Evolutionary conservation across 2,113 vertebrate genomes (phyloP), one percentile per base, ranked within the genome.

Genomic region (Dendrocopos noguchii): DNA sequence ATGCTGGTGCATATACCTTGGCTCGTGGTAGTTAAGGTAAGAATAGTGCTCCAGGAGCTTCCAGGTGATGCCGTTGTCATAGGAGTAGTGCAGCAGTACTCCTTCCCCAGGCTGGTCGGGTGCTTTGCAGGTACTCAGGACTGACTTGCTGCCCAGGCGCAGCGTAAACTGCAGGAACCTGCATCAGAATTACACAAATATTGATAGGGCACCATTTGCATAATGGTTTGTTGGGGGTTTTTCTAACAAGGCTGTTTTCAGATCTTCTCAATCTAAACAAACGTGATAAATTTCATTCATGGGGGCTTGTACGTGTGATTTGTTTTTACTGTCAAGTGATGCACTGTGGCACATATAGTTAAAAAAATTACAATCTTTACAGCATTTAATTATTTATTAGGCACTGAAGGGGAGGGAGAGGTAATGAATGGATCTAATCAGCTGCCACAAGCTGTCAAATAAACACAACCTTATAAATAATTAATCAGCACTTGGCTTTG

Each of bases 151-250:
- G 64, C 99, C 99, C 88, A 99, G 96, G 31, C 99, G 98, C 63
- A 99, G 95, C 0, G 99, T 99, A 95, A 99, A 99, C 97, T 99
- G 99, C 33, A 99, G 98, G 94, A 99, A 99, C 93, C 99, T 99
- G 95, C 10, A 91, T 12, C 63, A 60, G 19, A 95, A 93, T 56
- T 19, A 57, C 44, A 82, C 50, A 78, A 59, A 66, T 92, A 74
- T 90, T 90, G 59, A 55, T 28, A 72, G 60, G 28, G 31, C 57
- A 28, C 27, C 3, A 3, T 93, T 71, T 74, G 28, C 47, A 71
- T 7, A 39, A 31, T 19, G 31, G 0, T 27, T 34, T 59, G 13
- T 28, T 33, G 31, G 5, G 34, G 9, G 14, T 18, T 52, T 70
- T 10, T 31, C 70, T 68, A 86, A 50, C 27, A 31, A 75, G 31